Conservation (phyloP, 2,113 vertebrate species). For the Gobio gobio region DNA sequence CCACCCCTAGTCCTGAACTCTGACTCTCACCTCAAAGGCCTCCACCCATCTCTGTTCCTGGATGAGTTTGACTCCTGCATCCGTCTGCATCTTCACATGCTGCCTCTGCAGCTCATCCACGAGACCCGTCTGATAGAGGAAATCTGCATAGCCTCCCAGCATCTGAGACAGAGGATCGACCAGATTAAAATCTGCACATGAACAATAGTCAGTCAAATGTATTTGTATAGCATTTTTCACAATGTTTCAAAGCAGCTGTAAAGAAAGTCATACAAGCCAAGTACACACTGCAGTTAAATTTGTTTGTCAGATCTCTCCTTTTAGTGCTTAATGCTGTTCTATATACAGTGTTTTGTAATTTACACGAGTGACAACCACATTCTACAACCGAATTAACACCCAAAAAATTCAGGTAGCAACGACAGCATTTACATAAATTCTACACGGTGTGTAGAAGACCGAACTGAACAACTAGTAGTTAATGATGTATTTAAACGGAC, state of each 20-base stretch:
- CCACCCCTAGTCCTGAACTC: not conserved
- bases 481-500: no score
- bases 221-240: not conserved
- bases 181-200: not conserved
- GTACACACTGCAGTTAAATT: no score
- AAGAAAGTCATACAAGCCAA: not conserved
- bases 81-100: conserved; percentile 73
- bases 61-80: conserved; percentile 73
- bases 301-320: no score
- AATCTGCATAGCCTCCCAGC: conserved; percentile 75
- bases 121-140: conserved; percentile 75
- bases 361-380: no score
- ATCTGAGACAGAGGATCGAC: conserved; percentile 66
- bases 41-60: conserved; percentile 77
- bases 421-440: no score
- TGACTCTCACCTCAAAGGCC: conserved; percentile 76
- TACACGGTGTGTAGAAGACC: no score
- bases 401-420: no score
- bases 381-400: no score
- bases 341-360: no score
- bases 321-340: no score
- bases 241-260: not conserved
- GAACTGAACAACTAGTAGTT: no score
- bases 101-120: conserved; percentile 73
- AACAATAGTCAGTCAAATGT: not conserved